Base-by-base conservation (phyloP, 2,113 vertebrate genomes). In the Ceyx melanurus region DNA sequence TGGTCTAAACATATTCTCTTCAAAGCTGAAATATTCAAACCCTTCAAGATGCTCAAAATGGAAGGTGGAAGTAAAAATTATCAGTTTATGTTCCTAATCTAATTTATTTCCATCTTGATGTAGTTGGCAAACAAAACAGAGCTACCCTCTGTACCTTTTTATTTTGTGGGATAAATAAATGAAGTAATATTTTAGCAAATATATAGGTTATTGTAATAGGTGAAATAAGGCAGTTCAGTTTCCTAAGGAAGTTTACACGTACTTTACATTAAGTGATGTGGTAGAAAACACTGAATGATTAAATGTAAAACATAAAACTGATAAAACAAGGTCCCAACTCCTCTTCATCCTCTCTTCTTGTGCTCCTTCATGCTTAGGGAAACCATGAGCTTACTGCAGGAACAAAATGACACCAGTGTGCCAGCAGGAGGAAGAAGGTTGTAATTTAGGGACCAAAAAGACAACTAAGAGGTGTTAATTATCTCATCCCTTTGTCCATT, bases 391-490 rank as follows among this genome's bases (percentile, higher is more conserved):
- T 61, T 91, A 62, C 20, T 77, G 79, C 67, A 80, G 72, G 88
- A 94, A 91, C 79, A 88, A 91, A 94, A 89, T 89, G 74, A 86
- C 50, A 81, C 86, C 26, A 83, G 77, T 37, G 70, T 87, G 92
- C 88, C 86, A 96, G 83, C 7, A 10, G n/a, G 65, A 81, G 45
- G 26, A 88, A 50, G 90, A 84, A 90, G 45, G 65, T 83, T 96
- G 60, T 92, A 96, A 93, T 95, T 94, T 93, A 78, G 86, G 78
- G 56, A 84, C 90, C 86, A 94, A 92, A 94, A 94, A 84, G 88
- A 76, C 53, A 83, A 84, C 31, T 13, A 76, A 65, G 70, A 86
- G 82, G 62, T 65, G 62, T 88, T 96, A 90, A 95, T 96, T 94
- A 92, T 94, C 86, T 90, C 60, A 45, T 92, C 66, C 37, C 50